Conservation (phyloP, 2,113 vertebrate species). For the Fregata magnificens region DNA sequence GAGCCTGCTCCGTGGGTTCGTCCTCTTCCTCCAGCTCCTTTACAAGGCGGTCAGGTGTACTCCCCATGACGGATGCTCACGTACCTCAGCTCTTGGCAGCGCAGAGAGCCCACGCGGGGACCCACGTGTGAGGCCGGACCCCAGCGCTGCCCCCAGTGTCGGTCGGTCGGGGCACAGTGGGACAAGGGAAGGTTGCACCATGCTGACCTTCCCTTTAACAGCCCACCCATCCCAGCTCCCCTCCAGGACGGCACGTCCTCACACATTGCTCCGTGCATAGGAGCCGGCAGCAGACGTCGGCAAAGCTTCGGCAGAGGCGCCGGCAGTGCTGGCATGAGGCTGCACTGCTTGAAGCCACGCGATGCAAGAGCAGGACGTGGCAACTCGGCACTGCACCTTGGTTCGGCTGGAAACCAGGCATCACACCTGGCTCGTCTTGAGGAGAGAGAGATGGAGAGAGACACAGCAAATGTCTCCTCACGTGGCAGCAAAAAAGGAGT, state of each 20-base stretch:
- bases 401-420: background rate
- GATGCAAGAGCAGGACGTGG: background rate
- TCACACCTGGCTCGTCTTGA: background rate
- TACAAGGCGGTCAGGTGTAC: background rate
- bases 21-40: background rate
- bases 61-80: background rate
- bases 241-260: fast-evolving
- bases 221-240: background rate
- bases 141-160: background rate
- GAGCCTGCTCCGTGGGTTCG: background rate
- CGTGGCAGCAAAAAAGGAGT: background rate
- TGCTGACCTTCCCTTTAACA: background rate
- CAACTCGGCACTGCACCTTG: fast-evolving
- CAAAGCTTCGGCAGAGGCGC: background rate
- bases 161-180: fast-evolving
- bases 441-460: background rate
- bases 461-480: fast-evolving
- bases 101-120: fast-evolving
- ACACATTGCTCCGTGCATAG: fast-evolving
- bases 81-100: background rate
- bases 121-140: background rate
- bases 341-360: background rate
- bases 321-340: fast-evolving
- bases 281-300: background rate
- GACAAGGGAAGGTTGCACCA: background rate